These are phyloP conservation scores for Rhamphomyia laevipes DNA, from an alignment of 2,888 invertebrate genomes.

Conservation along the genomic window DNA sequence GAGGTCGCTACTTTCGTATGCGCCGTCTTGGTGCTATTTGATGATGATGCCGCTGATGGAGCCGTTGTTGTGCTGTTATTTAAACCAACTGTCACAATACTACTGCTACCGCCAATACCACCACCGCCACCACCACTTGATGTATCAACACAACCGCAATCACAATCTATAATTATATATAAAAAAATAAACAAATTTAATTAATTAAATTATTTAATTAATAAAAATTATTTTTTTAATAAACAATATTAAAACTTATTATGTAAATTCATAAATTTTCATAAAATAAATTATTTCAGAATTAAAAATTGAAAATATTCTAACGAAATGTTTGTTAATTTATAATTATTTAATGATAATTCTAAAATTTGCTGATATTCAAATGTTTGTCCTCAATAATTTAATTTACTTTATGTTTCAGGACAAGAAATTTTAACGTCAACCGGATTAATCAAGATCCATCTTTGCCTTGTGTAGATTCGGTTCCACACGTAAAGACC, in stretches of 20 bases:
- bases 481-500: no score
- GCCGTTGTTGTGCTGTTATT: conserved; percentile 20
- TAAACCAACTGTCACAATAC: conserved; percentile 10
- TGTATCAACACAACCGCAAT: conserved; percentile 38
- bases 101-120: conserved; percentile 2
- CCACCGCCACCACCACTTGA: conserved; percentile 15
- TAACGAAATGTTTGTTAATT: no score
- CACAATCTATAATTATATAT: conserved; percentile 29
- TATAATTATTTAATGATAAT: no score
- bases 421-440: no score
- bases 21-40: conserved; percentile 38
- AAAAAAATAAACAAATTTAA: neutral
- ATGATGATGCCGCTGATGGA: conserved; percentile 20
- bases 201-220: no score
- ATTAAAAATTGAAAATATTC: no score
- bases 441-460: no score
- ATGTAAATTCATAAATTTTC: neutral
- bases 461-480: no score
- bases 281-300: neutral
- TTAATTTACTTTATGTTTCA: no score
- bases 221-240: neutral
- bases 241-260: neutral
- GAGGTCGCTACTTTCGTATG: conserved; percentile 39
- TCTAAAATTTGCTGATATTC: no score
- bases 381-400: no score